Percentiles rank a stretch among this genome's conserved stretches.
Evolutionary conservation across 1,140 invertebrate species (phyloP).

Genomic region (Cotesia glomerata): DNA sequence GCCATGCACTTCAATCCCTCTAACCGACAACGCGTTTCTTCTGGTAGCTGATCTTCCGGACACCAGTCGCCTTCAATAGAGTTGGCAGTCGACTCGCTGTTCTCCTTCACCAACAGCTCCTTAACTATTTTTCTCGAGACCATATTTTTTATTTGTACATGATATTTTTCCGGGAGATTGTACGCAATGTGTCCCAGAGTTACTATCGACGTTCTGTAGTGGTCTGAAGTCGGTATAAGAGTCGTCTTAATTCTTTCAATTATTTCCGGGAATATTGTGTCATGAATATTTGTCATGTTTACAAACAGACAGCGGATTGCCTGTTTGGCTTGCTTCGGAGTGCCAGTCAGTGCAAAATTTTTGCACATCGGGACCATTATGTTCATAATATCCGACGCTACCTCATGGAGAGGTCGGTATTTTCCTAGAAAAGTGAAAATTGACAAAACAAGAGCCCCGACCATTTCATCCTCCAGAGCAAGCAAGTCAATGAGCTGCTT

Average conservation of each 20-base stretch:
- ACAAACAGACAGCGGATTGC: slow-evolving; percentile 90
- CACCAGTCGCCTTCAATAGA: slow-evolving; percentile 80
- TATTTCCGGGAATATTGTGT: slow-evolving; percentile 84
- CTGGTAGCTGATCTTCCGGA: slow-evolving; percentile 83
- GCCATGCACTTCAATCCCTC: slow-evolving; percentile 96
- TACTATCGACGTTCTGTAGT: slow-evolving; percentile 93
- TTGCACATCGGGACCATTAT: slow-evolving; percentile 84
- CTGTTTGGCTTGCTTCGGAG: slow-evolving; percentile 95
- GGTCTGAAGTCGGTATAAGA: slow-evolving; percentile 77
- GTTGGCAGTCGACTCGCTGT: slow-evolving; percentile 60
- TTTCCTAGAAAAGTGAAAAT: slow-evolving; percentile 88
- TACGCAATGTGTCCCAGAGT: slow-evolving; percentile 93
- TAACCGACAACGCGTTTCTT: slow-evolving; percentile 91
- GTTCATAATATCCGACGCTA: slow-evolving; percentile 73
- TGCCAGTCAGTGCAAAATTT: slow-evolving; percentile 84
- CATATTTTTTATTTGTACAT: slow-evolving; percentile 89
- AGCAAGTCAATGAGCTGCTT: slow-evolving; percentile 80
- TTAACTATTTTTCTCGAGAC: slow-evolving; percentile 95
- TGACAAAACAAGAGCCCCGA: slow-evolving; percentile 81
- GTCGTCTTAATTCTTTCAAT: slow-evolving; percentile 81
- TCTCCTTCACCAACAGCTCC: slow-evolving; percentile 89
- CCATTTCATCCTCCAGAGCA: slow-evolving; percentile 80
- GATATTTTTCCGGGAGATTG: slow-evolving; percentile 88
- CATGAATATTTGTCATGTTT: slow-evolving; percentile 81
- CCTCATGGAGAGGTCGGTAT: slow-evolving; percentile 80